Evolutionary conservation across 1,140 invertebrate genomes (phyloP).

Genomic region (Megalonaias nervosa): DNA sequence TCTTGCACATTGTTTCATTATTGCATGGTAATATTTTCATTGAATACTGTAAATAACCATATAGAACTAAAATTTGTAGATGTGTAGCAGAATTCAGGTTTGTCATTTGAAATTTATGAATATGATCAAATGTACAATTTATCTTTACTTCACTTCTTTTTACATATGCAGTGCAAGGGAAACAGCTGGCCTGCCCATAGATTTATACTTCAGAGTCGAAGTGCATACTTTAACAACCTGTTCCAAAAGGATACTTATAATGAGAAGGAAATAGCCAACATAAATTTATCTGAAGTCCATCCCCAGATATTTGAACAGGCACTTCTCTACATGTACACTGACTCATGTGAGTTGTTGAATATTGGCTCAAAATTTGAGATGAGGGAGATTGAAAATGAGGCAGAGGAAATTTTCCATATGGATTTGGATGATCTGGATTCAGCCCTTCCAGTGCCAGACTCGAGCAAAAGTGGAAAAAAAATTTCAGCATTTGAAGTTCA

Average conservation of each 20-base stretch:
- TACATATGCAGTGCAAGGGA: slow-evolving; percentile 72
- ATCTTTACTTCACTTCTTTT: too few species aligned
- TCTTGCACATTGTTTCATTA: too few species aligned
- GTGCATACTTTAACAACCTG: slow-evolving; percentile 61
- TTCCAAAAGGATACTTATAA: slow-evolving; percentile 37
- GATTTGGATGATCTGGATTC: slow-evolving; percentile 2
- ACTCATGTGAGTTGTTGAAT: slow-evolving; percentile 77
- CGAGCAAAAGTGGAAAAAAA: slow-evolving; percentile 23
- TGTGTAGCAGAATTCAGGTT: too few species aligned
- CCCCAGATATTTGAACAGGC: slow-evolving; percentile 79
- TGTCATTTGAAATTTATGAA: too few species aligned
- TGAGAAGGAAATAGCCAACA: slow-evolving; percentile 32
- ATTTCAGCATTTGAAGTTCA: slow-evolving; percentile 76
- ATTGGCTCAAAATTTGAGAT: slow-evolving; percentile 70
- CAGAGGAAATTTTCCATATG: slow-evolving; percentile 30
- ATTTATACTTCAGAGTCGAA: slow-evolving; percentile 59
- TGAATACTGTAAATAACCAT: too few species aligned
- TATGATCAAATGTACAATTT: too few species aligned
- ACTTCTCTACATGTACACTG: slow-evolving; percentile 79
- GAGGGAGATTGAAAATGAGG: slow-evolving; percentile 50
- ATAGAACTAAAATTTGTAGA: too few species aligned
- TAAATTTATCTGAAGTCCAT: slow-evolving; percentile 67
- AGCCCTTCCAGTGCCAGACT: neutral
- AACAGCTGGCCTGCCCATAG: slow-evolving; percentile 64
- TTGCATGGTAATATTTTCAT: too few species aligned